Base-by-base conservation (phyloP, 1,140 invertebrate genomes). In the Brachionus sp. region DNA sequence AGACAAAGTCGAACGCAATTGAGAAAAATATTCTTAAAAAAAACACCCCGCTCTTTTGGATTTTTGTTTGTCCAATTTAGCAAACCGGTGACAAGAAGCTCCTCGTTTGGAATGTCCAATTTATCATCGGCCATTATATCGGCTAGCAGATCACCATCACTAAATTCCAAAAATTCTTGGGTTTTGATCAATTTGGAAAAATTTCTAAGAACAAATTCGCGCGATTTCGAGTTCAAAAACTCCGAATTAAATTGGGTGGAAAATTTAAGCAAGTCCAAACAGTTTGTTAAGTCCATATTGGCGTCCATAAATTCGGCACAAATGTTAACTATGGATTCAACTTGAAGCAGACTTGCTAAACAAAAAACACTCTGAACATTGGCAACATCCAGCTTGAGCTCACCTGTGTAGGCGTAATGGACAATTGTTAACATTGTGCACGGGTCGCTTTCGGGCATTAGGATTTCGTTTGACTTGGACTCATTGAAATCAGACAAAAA, bases 321-420 rank as follows among this genome's bases (percentile, higher is more conserved):
- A 16, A 44, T 42, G 35, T 80, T 57, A 2, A 37, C 19, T 1
- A 80, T 23, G 19, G 33, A 39, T 23, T 80, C 50, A 37, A 80
- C 23, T 66, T 80, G 77, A 5, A 80, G 37, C 39, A 80, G 19
- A 23, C 33, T 62, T 1, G 77, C 29, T 37, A 53, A n/a, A 25
- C 50, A 29, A 57, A 80, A 66, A 12, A 80, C 16, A 39, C 13
- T 42, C 57, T 80, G 77, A 62, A 66, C 77, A 44, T 80, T 80
- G 25, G 33, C 9, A n/a, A 62, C 46, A 37, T 57, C 57, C 9
- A 80, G 37, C 25, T 33, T 19, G 1, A 80, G 19, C n/a, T 57
- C 46, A 19, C 77, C 77, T 13, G 77, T 62, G 39, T 80, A 80
- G 16, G 62, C 50, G 33, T 62, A 80, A 13, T 80, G 37, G n/a